Evolutionary conservation across 2,888 invertebrate species (phyloP).

Genomic region (Athrips mouffetella): DNA sequence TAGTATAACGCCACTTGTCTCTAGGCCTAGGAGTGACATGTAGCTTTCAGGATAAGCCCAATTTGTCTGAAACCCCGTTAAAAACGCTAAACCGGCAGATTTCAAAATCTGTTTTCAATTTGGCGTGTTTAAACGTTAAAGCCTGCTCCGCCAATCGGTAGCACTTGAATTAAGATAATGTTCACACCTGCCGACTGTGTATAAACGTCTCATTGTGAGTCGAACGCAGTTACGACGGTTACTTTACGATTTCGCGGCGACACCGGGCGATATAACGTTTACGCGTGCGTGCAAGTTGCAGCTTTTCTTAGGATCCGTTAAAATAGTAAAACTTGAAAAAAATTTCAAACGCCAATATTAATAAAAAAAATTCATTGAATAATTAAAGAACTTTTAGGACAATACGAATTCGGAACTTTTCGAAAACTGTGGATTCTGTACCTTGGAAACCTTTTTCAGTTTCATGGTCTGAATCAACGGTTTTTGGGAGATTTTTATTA

Average conservation of each 20-base stretch:
- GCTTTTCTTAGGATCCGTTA: too few relatives aligned
- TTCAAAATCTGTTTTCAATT: slow-evolving; percentile 37
- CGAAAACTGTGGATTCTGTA: too few relatives aligned
- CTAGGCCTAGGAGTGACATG: too few relatives aligned
- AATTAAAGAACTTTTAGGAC: too few relatives aligned
- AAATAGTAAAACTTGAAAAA: too few relatives aligned
- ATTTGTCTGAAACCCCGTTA: slow-evolving; percentile 8
- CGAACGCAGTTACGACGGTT: slow-evolving; percentile 54
- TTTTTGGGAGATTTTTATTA: too few relatives aligned
- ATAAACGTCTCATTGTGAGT: slow-evolving; percentile 65
- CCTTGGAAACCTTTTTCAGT: too few relatives aligned
- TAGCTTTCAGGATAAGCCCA: background rate
- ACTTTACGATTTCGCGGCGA: slow-evolving; percentile 54
- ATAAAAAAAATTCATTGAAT: too few relatives aligned
- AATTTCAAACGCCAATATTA: too few relatives aligned
- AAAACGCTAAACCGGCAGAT: slow-evolving; percentile 15
- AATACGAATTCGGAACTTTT: too few relatives aligned
- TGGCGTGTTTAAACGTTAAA: slow-evolving; percentile 41
- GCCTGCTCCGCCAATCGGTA: slow-evolving; percentile 52
- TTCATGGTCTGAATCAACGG: too few relatives aligned
- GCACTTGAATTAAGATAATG: slow-evolving; percentile 75
- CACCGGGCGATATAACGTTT: slow-evolving; percentile 24
- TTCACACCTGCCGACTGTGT: slow-evolving; percentile 69
- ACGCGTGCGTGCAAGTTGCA: slow-evolving; percentile 3
- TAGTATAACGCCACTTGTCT: too few relatives aligned